A percentile compares a stretch with the other conserved stretches of the same genome.
phyloP scores from a whole-genome alignment of 2,113 vertebrate species.

The Xerus inauris region DNA sequence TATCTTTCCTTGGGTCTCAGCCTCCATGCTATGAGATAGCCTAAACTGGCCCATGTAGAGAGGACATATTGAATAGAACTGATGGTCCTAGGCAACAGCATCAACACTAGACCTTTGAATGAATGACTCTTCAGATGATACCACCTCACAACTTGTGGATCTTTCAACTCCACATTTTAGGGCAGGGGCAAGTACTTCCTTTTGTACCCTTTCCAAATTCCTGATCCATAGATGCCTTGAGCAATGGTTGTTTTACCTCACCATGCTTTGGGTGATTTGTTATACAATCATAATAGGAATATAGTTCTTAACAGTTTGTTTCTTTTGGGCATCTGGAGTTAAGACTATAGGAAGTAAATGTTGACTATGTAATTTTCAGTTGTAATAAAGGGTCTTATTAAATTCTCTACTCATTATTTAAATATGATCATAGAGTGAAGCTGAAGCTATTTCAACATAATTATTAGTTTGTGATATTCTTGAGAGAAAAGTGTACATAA shows the following conservation, averaged over 20 bases:
- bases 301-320: constrained; percentile 3
- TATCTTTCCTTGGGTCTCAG: background rate
- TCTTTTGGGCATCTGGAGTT: background rate
- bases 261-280: background rate
- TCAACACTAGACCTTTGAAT: background rate
- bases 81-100: background rate
- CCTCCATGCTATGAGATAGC: background rate
- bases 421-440: constrained; percentile 14
- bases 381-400: constrained; percentile 14
- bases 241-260: background rate
- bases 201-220: background rate
- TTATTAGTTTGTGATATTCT: constrained; percentile 30
- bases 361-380: background rate
- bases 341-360: background rate
- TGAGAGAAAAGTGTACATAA: constrained; percentile 4
- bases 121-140: background rate
- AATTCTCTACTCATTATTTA: constrained; percentile 44
- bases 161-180: background rate
- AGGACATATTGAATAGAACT: background rate
- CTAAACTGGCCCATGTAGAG: background rate
- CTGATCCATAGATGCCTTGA: background rate
- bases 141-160: background rate
- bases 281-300: background rate
- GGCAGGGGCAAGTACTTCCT: background rate
- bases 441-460: constrained; percentile 48